phyloP scores from a whole-genome alignment of 1,140 invertebrate genomes.

The Paracyclopina nana region DNA sequence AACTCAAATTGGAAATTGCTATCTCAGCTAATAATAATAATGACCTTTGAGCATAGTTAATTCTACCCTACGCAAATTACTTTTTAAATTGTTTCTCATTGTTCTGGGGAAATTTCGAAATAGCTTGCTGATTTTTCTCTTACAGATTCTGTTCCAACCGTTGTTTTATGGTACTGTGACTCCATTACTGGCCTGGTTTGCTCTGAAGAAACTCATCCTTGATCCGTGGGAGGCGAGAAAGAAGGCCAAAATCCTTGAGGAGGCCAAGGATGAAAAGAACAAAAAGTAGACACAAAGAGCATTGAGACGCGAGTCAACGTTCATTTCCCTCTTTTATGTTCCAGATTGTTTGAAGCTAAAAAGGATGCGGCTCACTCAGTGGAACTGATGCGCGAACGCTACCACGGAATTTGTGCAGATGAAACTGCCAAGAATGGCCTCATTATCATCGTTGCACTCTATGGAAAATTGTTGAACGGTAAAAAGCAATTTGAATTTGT shows the following conservation, averaged over 20 bases:
- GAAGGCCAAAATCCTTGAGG: conserved; percentile 47
- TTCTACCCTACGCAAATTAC: not conserved
- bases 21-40: no score
- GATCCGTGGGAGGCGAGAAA: conserved; percentile 60
- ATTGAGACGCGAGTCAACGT: not conserved
- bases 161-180: conserved; percentile 76
- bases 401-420: conserved; percentile 26
- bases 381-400: conserved; percentile 51
- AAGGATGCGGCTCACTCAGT: conserved; percentile 60
- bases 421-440: conserved; percentile 56
- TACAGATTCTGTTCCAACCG: conserved; percentile 59
- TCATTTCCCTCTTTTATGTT: not conserved
- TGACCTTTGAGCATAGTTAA: not conserved
- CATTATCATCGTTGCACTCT: conserved; percentile 63
- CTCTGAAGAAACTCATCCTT: conserved; percentile 61
- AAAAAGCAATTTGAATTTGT: no score
- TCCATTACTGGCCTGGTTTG: conserved; percentile 52
- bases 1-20: no score
- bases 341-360: conserved; percentile 48
- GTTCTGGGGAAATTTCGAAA: no score
- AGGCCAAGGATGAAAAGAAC: conserved; percentile 35
- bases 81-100: not conserved
- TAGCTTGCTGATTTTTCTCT: no score
- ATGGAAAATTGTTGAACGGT: no score
- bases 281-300: no score